Percentiles rank a stretch among this genome's conserved stretches.
These are phyloP conservation scores for Danio kyathit DNA, from an alignment of 2,797 vertebrate species.

Conservation along the genomic window DNA sequence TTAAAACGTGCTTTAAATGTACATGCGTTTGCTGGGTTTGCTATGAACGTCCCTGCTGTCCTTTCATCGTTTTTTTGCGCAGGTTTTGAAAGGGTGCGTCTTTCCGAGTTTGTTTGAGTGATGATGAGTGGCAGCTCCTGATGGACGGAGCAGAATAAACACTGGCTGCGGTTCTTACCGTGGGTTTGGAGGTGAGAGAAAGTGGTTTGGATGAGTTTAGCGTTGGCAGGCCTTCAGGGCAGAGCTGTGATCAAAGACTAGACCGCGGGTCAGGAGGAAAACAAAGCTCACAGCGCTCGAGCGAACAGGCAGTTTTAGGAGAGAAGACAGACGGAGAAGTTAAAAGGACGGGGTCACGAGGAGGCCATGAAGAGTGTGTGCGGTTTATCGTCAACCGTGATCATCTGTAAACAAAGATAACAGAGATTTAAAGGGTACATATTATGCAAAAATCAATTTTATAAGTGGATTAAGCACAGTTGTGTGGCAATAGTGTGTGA, in stretches of 20 bases:
- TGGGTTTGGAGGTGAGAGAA: conserved; percentile 33
- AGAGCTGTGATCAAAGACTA: conserved; percentile 56
- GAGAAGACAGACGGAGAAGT: conserved; percentile 31
- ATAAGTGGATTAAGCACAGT: no score
- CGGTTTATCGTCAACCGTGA: background rate
- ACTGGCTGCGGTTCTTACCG: background rate
- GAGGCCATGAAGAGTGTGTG: background rate
- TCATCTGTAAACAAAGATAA: background rate
- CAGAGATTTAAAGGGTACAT: background rate
- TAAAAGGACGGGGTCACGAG: background rate
- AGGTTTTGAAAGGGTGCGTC: background rate
- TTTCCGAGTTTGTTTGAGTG: conserved; percentile 12
- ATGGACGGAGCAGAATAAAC: conserved; percentile 24
- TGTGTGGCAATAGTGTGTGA: no score
- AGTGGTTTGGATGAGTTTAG: conserved; percentile 19
- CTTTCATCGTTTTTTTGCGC: background rate
- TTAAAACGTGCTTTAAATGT: background rate
- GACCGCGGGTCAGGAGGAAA: conserved; percentile 51
- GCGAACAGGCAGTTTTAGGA: conserved; percentile 30
- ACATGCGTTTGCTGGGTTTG: background rate
- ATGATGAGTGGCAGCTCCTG: conserved; percentile 18
- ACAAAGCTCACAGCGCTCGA: conserved; percentile 45
- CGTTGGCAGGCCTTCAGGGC: conserved; percentile 47
- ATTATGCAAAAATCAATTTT: no score
- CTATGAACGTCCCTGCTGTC: background rate